Evolutionary conservation across 2,113 vertebrate species (phyloP), one percentile per base, ranked within the genome.

Genomic region (Sakesphorus luctuosus): DNA sequence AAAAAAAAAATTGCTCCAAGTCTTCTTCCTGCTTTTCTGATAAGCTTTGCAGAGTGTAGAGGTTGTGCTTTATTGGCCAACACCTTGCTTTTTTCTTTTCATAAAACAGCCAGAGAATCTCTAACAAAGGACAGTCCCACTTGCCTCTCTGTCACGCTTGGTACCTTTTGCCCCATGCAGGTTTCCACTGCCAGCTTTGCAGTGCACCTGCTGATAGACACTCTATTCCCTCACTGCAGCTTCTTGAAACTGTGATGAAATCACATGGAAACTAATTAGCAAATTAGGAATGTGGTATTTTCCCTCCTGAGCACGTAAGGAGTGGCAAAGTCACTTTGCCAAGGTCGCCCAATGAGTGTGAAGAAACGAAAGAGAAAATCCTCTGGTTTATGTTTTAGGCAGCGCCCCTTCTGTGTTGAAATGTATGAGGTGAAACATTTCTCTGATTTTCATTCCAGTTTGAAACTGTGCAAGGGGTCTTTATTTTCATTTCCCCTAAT

Each of bases 251-350:
- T 1, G 3, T 65, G 71, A 36, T 3, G 17, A 46, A 93, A 90
- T 87, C 71, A 24, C 26, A 50, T 24, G 75, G 87, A 85, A 91
- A 79, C 62, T 76, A 82, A 84, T 93, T 80, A 76, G 62, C 46
- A 65, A 84, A 85, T 93, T 72, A 85, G 66, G 85, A 38, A 38
- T 13, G 19, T 69, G 67, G 43, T 74, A 3, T 77, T 89, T 84
- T 90, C 67, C 62, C 49, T 79, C 59, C 36, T 36, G n/a, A 56
- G 47, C 46, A 40, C 65, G 38, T 69, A 44, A 71, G 79, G 87
- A 92, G 69, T 56, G 68, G 46, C 74, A 73, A 36, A 58, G 43
- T 40, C 29, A 26, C 63, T 90, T 77, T 75, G 61, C 75, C 56
- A 68, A 63, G 74, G 73, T 93, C 2, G 1, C n/a, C n/a, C n/a